Evolutionary conservation across 2,113 vertebrate species (phyloP).

Genomic region (Clupea harengus): DNA sequence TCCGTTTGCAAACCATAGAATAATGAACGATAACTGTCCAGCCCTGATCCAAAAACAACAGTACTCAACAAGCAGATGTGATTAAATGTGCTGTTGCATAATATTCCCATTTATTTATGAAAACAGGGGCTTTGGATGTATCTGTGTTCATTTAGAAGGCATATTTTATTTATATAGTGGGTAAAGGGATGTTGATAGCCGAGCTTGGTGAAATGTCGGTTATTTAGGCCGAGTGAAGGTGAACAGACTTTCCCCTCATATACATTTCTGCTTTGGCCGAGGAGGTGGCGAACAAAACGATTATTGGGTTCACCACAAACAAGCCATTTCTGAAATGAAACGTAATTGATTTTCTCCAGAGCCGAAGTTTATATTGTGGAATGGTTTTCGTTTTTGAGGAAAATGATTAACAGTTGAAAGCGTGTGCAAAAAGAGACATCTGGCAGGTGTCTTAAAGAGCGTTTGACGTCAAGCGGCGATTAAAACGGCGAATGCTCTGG

Average conservation of each 20-base stretch:
- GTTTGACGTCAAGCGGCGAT: neutral
- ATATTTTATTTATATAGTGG: neutral
- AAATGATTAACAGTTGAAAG: slow-evolving; percentile 1
- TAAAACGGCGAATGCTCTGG: neutral
- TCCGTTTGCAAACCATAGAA: slow-evolving; percentile 12
- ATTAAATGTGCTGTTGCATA: slow-evolving; percentile 2
- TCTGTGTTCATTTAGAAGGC: neutral
- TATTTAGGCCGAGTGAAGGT: neutral
- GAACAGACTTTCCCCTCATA: slow-evolving; percentile 5
- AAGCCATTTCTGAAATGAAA: neutral
- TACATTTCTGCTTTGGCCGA: neutral
- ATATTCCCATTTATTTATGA: slow-evolving; percentile 9
- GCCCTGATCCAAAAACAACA: slow-evolving; percentile 15
- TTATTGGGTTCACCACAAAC: slow-evolving; percentile 13
- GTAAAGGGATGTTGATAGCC: neutral
- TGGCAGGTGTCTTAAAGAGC: slow-evolving; percentile 4
- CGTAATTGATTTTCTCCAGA: neutral
- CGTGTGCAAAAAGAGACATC: neutral
- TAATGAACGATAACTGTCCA: slow-evolving; percentile 26
- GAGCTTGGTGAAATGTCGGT: neutral
- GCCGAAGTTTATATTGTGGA: neutral
- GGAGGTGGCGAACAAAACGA: neutral
- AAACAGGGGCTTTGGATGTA: neutral
- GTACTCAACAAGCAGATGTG: slow-evolving; percentile 7
- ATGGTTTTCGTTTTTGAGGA: neutral